These are phyloP conservation scores for Macropis europaea DNA, from an alignment of 2,888 invertebrate genomes.

Conservation along the genomic window DNA sequence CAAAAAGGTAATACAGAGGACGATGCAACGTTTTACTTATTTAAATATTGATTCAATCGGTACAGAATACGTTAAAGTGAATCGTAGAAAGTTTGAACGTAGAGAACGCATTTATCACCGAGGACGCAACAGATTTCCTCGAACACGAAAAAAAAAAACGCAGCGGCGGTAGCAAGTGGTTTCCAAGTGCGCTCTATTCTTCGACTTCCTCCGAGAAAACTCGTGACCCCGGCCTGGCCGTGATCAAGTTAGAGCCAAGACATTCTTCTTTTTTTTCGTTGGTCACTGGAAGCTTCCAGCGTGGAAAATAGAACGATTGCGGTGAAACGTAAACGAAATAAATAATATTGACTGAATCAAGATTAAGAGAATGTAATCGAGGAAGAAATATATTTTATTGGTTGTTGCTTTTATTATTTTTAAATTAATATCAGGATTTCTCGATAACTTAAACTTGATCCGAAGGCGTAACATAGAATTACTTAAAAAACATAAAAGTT, in stretches of 20 bases:
- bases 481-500: no score
- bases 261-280: slow-evolving; percentile 14
- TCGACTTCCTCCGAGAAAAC: slow-evolving; percentile 18
- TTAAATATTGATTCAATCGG: no score
- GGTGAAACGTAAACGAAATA: slow-evolving; percentile 1
- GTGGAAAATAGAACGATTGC: background rate
- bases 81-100: background rate
- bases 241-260: slow-evolving; percentile 32
- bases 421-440: no score
- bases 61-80: no score
- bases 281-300: slow-evolving; percentile 11
- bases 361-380: no score
- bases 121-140: slow-evolving; percentile 44
- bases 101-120: slow-evolving; percentile 18
- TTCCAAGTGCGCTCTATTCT: slow-evolving; percentile 16
- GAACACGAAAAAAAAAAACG: slow-evolving; percentile 5
- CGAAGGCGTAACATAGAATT: no score
- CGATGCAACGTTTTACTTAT: no score
- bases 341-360: background rate
- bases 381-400: no score
- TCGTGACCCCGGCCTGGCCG: slow-evolving; percentile 35
- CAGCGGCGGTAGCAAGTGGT: slow-evolving; percentile 15
- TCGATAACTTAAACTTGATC: no score
- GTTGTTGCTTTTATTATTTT: no score
- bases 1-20: no score